Evolutionary conservation across 1,140 invertebrate genomes (phyloP).

Genomic region (Drosophila punjabiensis): DNA sequence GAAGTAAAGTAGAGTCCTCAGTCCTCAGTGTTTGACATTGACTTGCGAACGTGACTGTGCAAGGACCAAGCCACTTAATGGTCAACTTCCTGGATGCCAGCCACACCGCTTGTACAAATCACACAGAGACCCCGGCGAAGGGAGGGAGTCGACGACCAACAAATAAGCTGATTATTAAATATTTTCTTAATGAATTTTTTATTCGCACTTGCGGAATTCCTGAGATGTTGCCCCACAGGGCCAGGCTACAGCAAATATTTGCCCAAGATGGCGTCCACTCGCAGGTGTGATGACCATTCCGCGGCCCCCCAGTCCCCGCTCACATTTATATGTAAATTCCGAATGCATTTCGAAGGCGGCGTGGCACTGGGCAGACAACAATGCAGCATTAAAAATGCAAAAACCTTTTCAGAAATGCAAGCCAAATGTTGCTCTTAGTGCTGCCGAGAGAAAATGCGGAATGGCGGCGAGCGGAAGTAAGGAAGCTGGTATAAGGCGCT

Average conservation of each 20-base stretch:
- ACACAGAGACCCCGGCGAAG: constrained; percentile 15
- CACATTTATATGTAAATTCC: constrained; percentile 23
- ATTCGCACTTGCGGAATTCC: constrained; percentile 36
- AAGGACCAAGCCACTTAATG: constrained; percentile 67
- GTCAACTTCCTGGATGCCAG: constrained; percentile 38
- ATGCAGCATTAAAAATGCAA: constrained; percentile 72
- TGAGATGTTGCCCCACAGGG: constrained; percentile 18
- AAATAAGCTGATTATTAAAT: constrained; percentile 80
- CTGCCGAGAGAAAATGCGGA: constrained; percentile 19
- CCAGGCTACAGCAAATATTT: constrained; percentile 41
- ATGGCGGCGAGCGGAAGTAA: constrained; percentile 3
- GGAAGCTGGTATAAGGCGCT: constrained; percentile 8
- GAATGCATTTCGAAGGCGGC: constrained; percentile 20
- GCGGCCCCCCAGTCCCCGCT: neutral
- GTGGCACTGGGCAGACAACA: constrained; percentile 28
- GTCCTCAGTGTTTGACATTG: constrained; percentile 74
- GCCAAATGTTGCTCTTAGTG: constrained; percentile 62
- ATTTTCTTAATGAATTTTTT: constrained; percentile 78
- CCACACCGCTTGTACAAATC: constrained; percentile 55
- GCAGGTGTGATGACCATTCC: constrained; percentile 37
- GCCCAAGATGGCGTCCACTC: constrained; percentile 36
- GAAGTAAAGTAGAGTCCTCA: constrained; percentile 38
- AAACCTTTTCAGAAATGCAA: constrained; percentile 71
- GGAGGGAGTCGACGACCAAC: constrained; percentile 1
- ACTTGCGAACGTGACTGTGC: constrained; percentile 70